Percentiles rank a stretch among this genome's conserved stretches.
phyloP scores from a whole-genome alignment of 2,797 vertebrate species.

The Sebastes variabilis region DNA sequence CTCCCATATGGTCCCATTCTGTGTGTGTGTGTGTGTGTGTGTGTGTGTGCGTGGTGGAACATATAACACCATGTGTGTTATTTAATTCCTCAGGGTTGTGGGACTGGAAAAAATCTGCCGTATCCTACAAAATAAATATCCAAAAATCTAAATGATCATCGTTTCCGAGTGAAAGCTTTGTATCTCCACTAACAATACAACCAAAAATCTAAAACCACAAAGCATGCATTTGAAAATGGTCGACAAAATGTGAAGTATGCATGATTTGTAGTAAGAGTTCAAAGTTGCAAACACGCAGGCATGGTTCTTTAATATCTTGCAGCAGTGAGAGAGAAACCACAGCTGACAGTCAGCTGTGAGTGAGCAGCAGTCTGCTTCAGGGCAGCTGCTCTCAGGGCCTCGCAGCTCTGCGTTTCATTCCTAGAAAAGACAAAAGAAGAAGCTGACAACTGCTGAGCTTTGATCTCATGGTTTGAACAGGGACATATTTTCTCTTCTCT shows the following conservation, averaged over 20 bases:
- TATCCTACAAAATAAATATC: too few relatives aligned
- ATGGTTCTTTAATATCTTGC: not conserved
- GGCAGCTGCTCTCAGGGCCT: conserved; percentile 25
- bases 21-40: too few relatives aligned
- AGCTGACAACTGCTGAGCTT: conserved; percentile 51
- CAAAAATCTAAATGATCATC: too few relatives aligned
- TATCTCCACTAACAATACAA: too few relatives aligned
- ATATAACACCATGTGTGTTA: too few relatives aligned
- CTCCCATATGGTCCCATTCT: too few relatives aligned
- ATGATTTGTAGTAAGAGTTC: not conserved
- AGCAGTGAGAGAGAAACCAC: not conserved
- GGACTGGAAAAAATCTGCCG: too few relatives aligned
- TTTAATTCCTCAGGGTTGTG: too few relatives aligned
- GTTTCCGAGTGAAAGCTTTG: too few relatives aligned
- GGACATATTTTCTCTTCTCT: not conserved
- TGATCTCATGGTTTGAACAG: conserved; percentile 18
- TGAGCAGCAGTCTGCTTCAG: conserved; percentile 44
- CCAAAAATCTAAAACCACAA: not conserved
- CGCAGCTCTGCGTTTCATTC: conserved; percentile 24
- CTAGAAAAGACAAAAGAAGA: conserved; percentile 43
- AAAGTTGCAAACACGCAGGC: not conserved
- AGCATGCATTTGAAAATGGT: not conserved
- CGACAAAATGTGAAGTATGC: not conserved
- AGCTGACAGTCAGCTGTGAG: conserved; percentile 28
- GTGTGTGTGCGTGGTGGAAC: too few relatives aligned